Evolutionary conservation across 2,888 invertebrate species (phyloP).

Genomic region (Temnothorax rugatulus): DNA sequence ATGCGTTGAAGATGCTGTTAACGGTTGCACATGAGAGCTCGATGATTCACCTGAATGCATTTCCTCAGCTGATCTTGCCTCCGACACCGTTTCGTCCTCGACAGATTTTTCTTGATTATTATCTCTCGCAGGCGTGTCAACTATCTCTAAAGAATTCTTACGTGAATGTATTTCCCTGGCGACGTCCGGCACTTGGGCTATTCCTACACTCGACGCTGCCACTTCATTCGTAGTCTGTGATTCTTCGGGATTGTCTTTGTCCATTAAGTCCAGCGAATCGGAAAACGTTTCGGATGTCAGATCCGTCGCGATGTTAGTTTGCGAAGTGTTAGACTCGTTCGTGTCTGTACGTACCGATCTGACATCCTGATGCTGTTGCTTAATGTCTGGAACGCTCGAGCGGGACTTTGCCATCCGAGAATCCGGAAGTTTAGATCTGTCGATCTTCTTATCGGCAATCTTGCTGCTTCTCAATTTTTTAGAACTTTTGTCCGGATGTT

Average conservation of each 20-base stretch:
- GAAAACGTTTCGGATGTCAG: conserved; percentile 30
- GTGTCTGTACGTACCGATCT: conserved; percentile 69
- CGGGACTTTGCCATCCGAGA: conserved; percentile 28
- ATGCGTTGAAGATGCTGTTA: conserved; percentile 29
- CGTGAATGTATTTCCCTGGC: conserved; percentile 40
- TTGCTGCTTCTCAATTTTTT: conserved; percentile 2
- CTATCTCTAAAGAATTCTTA: conserved; percentile 39
- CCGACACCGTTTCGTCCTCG: background rate
- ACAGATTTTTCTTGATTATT: conserved; percentile 1
- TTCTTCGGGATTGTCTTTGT: conserved; percentile 31
- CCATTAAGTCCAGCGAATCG: conserved; percentile 25
- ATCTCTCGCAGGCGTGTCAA: background rate
- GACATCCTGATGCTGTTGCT: conserved; percentile 59
- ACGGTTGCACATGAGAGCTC: conserved; percentile 26
- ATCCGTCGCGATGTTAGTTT: conserved; percentile 47
- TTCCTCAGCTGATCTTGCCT: background rate
- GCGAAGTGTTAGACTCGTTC: conserved; percentile 28
- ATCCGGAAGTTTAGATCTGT: conserved; percentile 2
- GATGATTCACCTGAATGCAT: conserved; percentile 43
- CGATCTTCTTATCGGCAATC: background rate
- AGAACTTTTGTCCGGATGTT: background rate
- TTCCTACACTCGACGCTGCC: background rate
- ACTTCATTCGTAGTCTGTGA: conserved; percentile 7
- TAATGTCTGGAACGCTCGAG: conserved; percentile 58
- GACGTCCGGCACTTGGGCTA: background rate